Evolutionary conservation across 2,888 invertebrate genomes (phyloP).

Genomic region (Agelastica alni): DNA sequence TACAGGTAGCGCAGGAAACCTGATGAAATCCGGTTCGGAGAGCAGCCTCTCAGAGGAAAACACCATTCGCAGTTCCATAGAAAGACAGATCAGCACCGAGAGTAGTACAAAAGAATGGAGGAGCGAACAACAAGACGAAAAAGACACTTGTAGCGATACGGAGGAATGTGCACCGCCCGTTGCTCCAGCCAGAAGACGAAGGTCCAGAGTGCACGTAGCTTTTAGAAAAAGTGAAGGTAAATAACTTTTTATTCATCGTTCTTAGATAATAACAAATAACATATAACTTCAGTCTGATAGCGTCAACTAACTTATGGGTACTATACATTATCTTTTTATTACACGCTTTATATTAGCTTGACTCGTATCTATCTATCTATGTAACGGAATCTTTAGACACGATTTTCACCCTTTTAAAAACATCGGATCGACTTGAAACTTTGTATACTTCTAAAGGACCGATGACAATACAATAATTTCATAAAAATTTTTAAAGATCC

Average conservation of each 20-base stretch:
- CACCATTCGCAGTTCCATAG: slow-evolving; percentile 42
- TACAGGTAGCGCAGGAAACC: slow-evolving; percentile 50
- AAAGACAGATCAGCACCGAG: slow-evolving; percentile 45
- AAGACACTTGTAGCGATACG: slow-evolving; percentile 72
- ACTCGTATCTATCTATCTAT: too few species aligned
- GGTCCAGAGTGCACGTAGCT: slow-evolving; percentile 68
- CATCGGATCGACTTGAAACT: too few species aligned
- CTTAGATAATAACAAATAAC: too few species aligned
- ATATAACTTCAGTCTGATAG: background rate
- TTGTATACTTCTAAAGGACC: too few species aligned
- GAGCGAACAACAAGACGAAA: slow-evolving; percentile 71
- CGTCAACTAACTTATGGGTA: too few species aligned
- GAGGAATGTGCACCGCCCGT: slow-evolving; percentile 60
- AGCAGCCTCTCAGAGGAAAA: slow-evolving; percentile 83
- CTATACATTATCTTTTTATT: too few species aligned
- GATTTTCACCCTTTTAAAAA: too few species aligned
- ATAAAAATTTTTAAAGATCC: too few species aligned
- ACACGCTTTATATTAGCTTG: too few species aligned
- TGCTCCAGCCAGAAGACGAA: slow-evolving; percentile 64
- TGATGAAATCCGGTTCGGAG: slow-evolving; percentile 85
- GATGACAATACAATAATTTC: too few species aligned
- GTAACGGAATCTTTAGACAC: too few species aligned
- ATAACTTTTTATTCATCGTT: slow-evolving; percentile 5
- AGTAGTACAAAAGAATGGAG: slow-evolving; percentile 71
- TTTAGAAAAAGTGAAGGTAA: slow-evolving; percentile 70